Percentiles rank a stretch among this genome's conserved stretches.
Evolutionary conservation across 1,140 invertebrate genomes (phyloP).

Genomic region (Solen grandis): DNA sequence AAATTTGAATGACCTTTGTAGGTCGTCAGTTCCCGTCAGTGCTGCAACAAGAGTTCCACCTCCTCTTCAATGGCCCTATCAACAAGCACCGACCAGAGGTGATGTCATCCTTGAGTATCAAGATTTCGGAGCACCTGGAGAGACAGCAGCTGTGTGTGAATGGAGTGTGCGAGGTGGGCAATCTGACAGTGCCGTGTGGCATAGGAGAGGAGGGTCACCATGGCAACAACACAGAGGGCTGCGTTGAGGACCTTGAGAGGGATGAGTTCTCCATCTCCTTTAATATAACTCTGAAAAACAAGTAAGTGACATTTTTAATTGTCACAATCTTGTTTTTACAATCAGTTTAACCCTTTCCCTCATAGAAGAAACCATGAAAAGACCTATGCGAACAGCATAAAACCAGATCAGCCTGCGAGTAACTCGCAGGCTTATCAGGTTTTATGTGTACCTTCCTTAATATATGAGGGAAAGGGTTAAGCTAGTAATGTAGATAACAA

Average conservation of each 20-base stretch:
- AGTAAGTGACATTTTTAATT: constrained; percentile 48
- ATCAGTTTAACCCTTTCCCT: too few relatives aligned
- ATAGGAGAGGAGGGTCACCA: constrained; percentile 33
- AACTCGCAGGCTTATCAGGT: too few relatives aligned
- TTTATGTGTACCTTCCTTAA: too few relatives aligned
- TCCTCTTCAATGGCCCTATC: constrained; percentile 65
- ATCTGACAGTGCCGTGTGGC: constrained; percentile 60
- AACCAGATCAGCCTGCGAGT: too few relatives aligned
- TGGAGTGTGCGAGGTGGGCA: constrained; percentile 59
- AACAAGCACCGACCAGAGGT: constrained; percentile 48
- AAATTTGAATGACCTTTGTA: too few relatives aligned
- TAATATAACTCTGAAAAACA: constrained; percentile 66
- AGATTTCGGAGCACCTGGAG: constrained; percentile 48
- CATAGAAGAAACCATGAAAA: too few relatives aligned
- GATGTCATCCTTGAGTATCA: not conserved
- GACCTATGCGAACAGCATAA: too few relatives aligned
- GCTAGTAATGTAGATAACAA: too few relatives aligned
- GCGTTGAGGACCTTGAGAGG: constrained; percentile 50
- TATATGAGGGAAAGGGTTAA: too few relatives aligned
- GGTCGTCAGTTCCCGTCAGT: constrained; percentile 45
- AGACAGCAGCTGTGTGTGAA: constrained; percentile 56
- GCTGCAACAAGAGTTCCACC: constrained; percentile 61
- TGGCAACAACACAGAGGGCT: constrained; percentile 59
- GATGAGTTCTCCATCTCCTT: constrained; percentile 38
- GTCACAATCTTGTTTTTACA: too few relatives aligned